These are phyloP conservation scores for Andrena hattorfiana DNA, from an alignment of 2,888 invertebrate genomes.

Conservation along the genomic window DNA sequence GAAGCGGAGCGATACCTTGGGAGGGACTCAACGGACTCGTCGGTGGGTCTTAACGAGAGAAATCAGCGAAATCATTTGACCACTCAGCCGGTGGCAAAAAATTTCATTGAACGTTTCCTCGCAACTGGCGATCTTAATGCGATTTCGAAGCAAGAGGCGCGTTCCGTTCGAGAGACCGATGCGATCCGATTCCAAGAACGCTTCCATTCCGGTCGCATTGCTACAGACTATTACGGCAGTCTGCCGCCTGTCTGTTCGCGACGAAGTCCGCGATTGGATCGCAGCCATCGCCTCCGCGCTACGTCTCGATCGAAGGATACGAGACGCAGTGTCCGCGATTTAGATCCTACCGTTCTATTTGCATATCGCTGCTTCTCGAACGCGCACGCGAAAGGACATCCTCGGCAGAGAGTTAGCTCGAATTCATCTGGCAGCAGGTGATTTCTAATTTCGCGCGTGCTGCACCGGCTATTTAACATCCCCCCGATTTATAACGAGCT, in stretches of 20 bases:
- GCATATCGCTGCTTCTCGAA: not conserved
- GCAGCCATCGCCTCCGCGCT: conserved; percentile 4
- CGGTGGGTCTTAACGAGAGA: not conserved
- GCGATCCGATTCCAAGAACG: conserved; percentile 19
- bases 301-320: conserved; percentile 14
- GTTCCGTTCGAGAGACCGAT: not conserved
- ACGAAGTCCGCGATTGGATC: conserved; percentile 39
- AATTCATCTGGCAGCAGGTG: not conserved
- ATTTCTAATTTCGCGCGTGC: not conserved
- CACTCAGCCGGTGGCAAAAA: not conserved
- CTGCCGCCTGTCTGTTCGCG: conserved; percentile 12
- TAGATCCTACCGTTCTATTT: not conserved
- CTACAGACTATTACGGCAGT: conserved; percentile 12
- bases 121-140: conserved; percentile 3
- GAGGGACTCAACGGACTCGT: not conserved
- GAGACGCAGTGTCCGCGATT: not conserved
- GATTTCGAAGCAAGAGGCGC: not conserved
- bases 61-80: not conserved
- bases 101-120: not conserved
- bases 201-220: conserved; percentile 30
- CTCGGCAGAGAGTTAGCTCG: not conserved
- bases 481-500: too few species aligned
- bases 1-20: too few species aligned
- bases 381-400: not conserved
- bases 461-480: not conserved